phyloP scores from a whole-genome alignment of 2,113 vertebrate genomes.

The Gavialis gangeticus region DNA sequence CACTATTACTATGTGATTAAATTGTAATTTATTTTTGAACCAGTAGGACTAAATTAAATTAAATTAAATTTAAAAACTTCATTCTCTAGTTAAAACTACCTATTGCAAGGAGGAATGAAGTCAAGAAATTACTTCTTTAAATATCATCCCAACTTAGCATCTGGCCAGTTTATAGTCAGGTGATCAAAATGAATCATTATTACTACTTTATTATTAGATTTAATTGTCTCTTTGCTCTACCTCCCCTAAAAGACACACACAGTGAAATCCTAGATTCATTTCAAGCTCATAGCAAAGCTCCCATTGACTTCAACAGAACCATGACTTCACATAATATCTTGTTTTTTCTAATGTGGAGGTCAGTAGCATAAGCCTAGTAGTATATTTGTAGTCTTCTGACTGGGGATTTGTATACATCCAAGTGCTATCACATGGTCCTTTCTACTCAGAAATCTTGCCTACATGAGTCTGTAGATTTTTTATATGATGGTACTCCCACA shows the following conservation, averaged over 20 bases:
- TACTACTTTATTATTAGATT: neutral
- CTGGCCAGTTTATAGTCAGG: neutral
- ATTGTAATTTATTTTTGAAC: neutral
- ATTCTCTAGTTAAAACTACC: neutral
- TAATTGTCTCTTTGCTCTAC: neutral
- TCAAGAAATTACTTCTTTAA: neutral
- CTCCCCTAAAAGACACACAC: neutral
- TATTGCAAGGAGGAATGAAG: slow-evolving; percentile 16
- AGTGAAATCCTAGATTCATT: neutral
- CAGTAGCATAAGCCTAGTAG: rapidly evolving
- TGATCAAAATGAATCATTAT: neutral
- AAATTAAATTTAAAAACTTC: neutral
- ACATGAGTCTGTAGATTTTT: neutral
- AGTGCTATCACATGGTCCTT: neutral
- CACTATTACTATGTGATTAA: neutral
- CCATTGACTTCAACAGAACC: rapidly evolving
- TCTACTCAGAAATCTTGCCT: neutral
- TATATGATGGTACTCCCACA: neutral
- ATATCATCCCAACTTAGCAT: neutral
- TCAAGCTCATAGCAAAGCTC: neutral
- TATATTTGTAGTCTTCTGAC: neutral
- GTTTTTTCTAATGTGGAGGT: neutral
- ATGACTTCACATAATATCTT: neutral
- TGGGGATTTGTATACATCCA: neutral
- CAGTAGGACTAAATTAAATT: neutral